Evolutionary conservation across 2,888 invertebrate genomes (phyloP), one percentile per base, ranked within the genome.

Genomic region (Caenorhabditis sinica): DNA sequence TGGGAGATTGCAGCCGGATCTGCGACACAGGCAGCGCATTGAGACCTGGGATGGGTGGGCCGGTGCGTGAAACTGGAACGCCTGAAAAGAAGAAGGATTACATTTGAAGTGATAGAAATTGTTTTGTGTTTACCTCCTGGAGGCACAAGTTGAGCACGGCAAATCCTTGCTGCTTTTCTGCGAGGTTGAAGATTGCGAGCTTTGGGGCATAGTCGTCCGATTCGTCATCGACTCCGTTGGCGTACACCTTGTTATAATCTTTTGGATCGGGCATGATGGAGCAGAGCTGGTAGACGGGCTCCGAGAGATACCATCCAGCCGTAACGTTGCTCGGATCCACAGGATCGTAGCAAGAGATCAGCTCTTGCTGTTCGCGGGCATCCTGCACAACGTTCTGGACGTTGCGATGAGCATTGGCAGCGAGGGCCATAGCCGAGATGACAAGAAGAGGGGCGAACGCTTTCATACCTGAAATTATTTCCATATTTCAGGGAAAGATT

Each of bases 21-120:
- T 87, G 66, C 89, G 89, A 83, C 91, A 91, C 49, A 90, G 83
- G 72, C 91, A 91, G 3, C 91, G 88, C 77, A 90, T 87, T 82
- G 81, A 20, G 74, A 60, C 9, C 63, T 79, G 82, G 83, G 85
- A 23, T 71, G 82, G 28, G 28, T 58, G 20, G 9, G 28, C 36
- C 53, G 66, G n/a, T 23, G 53, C 30, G 86, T 73, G 66, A 87
- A 85, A 73, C 40, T 53, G 45, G 68, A 65, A 77, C 17, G 23
- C 75, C 74, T 76, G 73, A 17, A 66, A 69, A 49, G 4, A 28
- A 28, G 3, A 17, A 15, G 30, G 36, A 28, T 33, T 13, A 17
- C 20, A 56, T 33, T n/a, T 15, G 1, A 15, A 17, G 25, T 11
- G 9, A n/a, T 13, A 25, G 28, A 15, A 5, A 30, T 20, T 40